These are phyloP conservation scores for Dasyornis broadbenti DNA, from an alignment of 2,113 vertebrate species.

Conservation along the genomic window DNA sequence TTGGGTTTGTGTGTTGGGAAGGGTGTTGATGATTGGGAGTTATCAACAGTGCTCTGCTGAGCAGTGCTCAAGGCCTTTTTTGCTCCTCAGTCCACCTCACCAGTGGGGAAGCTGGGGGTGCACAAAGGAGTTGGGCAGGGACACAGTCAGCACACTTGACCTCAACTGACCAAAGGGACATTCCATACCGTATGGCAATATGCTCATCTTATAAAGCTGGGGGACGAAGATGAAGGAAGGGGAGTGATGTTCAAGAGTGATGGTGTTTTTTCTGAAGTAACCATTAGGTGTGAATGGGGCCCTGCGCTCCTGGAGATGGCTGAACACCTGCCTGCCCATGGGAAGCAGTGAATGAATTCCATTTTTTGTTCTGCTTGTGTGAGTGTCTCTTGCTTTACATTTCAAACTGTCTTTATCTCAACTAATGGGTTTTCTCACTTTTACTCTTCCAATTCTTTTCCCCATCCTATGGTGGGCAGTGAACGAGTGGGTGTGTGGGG, in stretches of 20 bases:
- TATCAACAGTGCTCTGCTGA: neutral
- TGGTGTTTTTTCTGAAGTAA: neutral
- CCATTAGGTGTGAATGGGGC: neutral
- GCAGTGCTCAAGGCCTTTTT: neutral
- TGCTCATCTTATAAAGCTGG: neutral
- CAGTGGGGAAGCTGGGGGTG: neutral
- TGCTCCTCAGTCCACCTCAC: neutral
- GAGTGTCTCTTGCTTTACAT: neutral
- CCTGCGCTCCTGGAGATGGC: neutral
- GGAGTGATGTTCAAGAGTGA: neutral
- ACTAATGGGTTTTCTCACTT: neutral
- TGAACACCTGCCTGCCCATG: neutral
- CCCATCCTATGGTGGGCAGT: neutral
- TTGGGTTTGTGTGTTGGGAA: neutral
- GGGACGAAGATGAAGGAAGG: neutral
- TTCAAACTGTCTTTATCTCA: neutral
- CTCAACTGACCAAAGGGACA: neutral
- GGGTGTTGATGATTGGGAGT: neutral
- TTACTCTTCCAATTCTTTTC: neutral
- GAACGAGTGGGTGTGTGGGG: neutral
- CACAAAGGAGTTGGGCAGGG: neutral
- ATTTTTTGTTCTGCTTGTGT: neutral
- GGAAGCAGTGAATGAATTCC: neutral
- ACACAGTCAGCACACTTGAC: neutral
- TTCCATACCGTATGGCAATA: neutral